Evolutionary conservation across 2,797 vertebrate genomes (phyloP).

Genomic region (Neosilurus hyrtlii): DNA sequence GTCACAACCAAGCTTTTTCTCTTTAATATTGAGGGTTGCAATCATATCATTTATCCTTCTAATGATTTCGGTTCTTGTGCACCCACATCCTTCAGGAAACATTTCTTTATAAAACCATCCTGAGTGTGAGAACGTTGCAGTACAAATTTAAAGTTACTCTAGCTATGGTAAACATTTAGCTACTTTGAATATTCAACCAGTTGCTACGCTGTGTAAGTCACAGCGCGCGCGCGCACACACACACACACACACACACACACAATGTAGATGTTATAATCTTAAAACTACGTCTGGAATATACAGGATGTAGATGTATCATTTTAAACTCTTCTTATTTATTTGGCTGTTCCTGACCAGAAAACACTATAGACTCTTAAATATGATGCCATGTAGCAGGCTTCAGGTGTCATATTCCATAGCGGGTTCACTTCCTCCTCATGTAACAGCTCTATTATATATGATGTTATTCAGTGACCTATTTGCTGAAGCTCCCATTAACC

Average conservation of each 20-base stretch:
- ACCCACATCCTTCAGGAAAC: neutral
- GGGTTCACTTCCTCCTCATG: neutral
- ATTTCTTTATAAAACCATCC: neutral
- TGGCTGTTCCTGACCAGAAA: neutral
- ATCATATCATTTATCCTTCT: neutral
- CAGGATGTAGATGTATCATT: neutral
- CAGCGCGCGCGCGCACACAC: neutral
- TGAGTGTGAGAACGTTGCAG: neutral
- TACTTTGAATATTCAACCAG: neutral
- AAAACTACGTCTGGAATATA: neutral
- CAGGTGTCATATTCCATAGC: neutral
- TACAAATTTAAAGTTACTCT: neutral
- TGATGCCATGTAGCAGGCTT: neutral
- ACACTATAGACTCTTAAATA: neutral
- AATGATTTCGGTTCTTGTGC: neutral
- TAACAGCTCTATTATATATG: neutral
- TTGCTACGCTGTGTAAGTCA: neutral
- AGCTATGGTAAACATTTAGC: neutral
- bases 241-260: too few relatives aligned
- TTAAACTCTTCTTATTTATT: neutral
- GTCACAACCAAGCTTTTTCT: neutral
- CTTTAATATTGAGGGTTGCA: neutral
- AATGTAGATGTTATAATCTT: neutral
- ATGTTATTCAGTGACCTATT: conserved; percentile 14
- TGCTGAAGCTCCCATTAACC: conserved; percentile 22